Percentiles rank a stretch among this genome's conserved stretches.
Evolutionary conservation across 2,888 invertebrate species (phyloP).

Genomic region (Lumbricus terrestris): DNA sequence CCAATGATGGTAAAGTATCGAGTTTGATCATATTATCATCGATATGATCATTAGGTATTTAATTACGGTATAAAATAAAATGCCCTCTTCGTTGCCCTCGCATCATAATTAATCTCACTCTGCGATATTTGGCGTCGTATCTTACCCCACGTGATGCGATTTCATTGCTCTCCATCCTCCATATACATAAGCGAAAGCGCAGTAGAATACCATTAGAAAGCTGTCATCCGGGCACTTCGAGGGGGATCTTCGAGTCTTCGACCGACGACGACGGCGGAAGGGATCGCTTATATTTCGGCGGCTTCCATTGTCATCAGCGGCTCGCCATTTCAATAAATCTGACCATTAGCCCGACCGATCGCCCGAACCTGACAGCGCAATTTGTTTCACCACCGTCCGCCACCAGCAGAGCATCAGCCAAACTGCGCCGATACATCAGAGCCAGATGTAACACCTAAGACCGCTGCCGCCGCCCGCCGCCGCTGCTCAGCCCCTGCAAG

Average conservation of each 20-base stretch:
- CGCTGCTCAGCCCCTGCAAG: too few species aligned
- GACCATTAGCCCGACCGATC: not conserved
- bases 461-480: not conserved
- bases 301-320: slow-evolving; percentile 17
- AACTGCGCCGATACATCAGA: not conserved
- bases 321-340: slow-evolving; percentile 17
- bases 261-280: too few species aligned
- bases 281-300: slow-evolving; percentile 18
- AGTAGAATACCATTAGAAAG: slow-evolving; percentile 5
- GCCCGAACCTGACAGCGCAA: not conserved
- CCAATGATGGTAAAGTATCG: too few species aligned
- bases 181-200: not conserved
- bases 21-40: too few species aligned
- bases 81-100: not conserved
- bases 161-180: not conserved
- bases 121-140: not conserved
- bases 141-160: not conserved
- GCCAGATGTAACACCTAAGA: not conserved
- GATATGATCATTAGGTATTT: not conserved
- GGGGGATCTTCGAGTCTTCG: not conserved
- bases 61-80: too few species aligned
- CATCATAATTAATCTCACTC: not conserved
- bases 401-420: not conserved
- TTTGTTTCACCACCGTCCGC: not conserved
- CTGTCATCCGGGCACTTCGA: slow-evolving; percentile 13